These are phyloP conservation scores for Aythya baeri DNA, from an alignment of 2,113 vertebrate species.

Conservation along the genomic window DNA sequence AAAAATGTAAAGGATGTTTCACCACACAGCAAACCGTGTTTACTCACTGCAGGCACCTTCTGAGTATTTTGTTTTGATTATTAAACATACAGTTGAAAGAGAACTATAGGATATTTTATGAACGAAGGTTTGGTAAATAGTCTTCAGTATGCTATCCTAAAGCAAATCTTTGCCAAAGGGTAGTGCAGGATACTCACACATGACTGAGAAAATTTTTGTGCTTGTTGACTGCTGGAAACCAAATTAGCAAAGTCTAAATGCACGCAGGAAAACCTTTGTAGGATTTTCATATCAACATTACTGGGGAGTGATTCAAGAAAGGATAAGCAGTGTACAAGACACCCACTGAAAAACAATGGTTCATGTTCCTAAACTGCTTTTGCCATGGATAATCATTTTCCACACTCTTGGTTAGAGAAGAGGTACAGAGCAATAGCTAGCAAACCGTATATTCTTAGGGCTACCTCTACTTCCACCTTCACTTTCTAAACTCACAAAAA, in stretches of 20 bases:
- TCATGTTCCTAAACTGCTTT: not conserved
- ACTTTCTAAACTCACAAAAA: not conserved
- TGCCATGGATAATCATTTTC: not conserved
- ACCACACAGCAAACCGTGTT: not conserved
- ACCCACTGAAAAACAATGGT: not conserved
- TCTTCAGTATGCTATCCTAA: not conserved
- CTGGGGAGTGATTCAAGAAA: not conserved
- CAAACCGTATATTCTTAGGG: not conserved
- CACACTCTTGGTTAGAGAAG: not conserved
- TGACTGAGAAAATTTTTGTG: not conserved
- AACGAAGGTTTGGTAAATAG: not conserved
- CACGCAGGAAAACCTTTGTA: not conserved
- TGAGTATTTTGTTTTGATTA: not conserved
- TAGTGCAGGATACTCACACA: not conserved
- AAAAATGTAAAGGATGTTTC: not conserved
- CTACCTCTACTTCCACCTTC: not conserved
- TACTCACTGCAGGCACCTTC: not conserved
- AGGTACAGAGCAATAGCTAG: not conserved
- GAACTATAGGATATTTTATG: not conserved
- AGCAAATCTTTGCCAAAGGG: not conserved
- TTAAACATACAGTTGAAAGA: not conserved
- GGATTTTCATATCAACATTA: not conserved
- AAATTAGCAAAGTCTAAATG: not conserved
- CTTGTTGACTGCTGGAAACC: not conserved
- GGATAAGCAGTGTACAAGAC: not conserved